phyloP scores from a whole-genome alignment of 2,797 vertebrate species.

The Orientallactaga sibirica region DNA sequence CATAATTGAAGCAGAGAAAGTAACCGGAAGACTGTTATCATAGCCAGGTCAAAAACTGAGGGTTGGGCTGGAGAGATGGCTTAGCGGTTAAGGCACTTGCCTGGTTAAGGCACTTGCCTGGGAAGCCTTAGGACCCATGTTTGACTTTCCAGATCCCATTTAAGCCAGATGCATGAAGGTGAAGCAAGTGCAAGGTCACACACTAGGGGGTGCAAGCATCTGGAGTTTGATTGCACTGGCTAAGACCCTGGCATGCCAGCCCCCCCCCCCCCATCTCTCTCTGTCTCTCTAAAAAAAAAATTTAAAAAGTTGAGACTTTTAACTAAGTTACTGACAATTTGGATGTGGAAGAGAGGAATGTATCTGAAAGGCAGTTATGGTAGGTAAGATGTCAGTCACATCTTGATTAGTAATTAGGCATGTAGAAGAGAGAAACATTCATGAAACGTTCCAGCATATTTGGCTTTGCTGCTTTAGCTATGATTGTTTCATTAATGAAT shows the following conservation, averaged over 20 bases:
- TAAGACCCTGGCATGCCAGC: no score
- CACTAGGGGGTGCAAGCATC: no score
- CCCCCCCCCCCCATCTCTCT: no score
- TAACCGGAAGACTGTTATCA: conserved; percentile 26
- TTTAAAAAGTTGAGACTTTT: background rate
- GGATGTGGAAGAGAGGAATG: background rate
- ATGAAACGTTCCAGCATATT: conserved; percentile 34
- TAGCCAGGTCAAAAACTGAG: background rate
- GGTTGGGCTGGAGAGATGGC: no score
- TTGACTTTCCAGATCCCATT: no score
- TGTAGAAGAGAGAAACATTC: conserved; percentile 18
- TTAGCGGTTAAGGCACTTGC: no score
- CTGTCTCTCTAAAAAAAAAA: no score
- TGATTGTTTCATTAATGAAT: conserved; percentile 40
- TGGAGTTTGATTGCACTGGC: no score
- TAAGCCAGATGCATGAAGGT: no score
- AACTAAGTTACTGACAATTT: background rate
- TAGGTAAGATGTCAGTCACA: conserved; percentile 5
- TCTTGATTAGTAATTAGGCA: conserved; percentile 8
- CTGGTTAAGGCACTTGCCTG: no score
- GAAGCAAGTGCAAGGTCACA: no score
- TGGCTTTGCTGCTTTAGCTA: background rate
- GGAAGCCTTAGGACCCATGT: no score
- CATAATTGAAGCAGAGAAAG: conserved; percentile 25
- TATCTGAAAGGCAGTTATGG: background rate